These are phyloP conservation scores for Mantis religiosa DNA, from an alignment of 2,888 invertebrate genomes.

Conservation along the genomic window DNA sequence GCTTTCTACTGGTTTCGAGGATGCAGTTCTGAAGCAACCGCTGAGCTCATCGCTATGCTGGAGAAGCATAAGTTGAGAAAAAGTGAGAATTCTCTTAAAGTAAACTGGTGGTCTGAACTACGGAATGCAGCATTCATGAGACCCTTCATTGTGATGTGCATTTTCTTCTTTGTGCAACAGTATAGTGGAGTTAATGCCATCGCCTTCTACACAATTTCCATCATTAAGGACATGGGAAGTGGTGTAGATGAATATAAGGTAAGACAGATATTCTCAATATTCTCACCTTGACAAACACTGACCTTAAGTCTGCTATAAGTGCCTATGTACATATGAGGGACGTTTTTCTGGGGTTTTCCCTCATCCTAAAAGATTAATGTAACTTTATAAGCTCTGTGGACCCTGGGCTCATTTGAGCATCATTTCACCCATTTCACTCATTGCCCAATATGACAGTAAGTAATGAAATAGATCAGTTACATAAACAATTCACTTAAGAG, in stretches of 20 bases:
- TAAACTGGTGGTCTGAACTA: constrained; percentile 5
- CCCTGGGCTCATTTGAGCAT: no score
- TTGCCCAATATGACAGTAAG: no score
- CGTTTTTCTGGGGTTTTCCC: no score
- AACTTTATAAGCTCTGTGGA: no score
- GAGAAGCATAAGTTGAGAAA: constrained; percentile 25
- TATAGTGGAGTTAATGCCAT: constrained; percentile 69
- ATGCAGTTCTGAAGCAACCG: constrained; percentile 47
- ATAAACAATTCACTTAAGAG: no score
- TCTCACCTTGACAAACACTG: no score
- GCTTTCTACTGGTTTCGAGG: constrained; percentile 60
- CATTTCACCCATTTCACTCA: no score
- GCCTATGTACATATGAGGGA: no score
- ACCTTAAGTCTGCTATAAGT: no score
- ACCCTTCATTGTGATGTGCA: constrained; percentile 57
- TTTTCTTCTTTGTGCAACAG: constrained; percentile 64
- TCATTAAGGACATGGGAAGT: constrained; percentile 58
- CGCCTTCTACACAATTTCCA: constrained; percentile 66
- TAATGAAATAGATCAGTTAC: no score
- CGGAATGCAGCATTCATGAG: constrained; percentile 45
- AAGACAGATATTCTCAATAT: constrained; percentile 42
- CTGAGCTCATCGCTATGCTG: constrained; percentile 48
- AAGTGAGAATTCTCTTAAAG: background rate
- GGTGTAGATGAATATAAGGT: constrained; percentile 62
- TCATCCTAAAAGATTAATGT: no score